Percentiles rank a stretch among this genome's conserved stretches.
Evolutionary conservation across 2,113 vertebrate genomes (phyloP).

Genomic region (Cyanoramphus novaezelandiae): DNA sequence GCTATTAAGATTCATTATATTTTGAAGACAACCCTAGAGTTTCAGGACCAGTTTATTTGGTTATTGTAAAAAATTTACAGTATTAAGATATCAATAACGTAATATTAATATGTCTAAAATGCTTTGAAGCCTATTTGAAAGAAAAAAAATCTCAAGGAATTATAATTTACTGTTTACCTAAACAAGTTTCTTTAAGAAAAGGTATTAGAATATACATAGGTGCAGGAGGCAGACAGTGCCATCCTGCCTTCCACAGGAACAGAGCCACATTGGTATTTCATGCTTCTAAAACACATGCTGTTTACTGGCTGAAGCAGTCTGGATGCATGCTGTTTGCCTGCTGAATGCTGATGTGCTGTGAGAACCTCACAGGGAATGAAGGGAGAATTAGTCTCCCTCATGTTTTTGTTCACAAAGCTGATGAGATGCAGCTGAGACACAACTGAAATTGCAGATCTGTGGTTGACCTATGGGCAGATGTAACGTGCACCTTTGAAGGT

Average conservation of each 20-base stretch:
- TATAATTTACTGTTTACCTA: not conserved
- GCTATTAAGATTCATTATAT: not conserved
- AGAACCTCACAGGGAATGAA: not conserved
- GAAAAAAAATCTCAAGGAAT: not conserved
- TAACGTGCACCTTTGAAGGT: not conserved
- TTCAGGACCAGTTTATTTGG: not conserved
- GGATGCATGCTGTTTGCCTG: not conserved
- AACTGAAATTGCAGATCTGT: not conserved
- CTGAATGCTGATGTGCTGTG: not conserved
- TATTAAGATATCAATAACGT: not conserved
- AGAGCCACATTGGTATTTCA: not conserved
- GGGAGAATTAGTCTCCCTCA: not conserved
- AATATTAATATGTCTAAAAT: not conserved
- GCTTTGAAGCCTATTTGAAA: not conserved
- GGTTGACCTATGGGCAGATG: not conserved
- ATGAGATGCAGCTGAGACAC: not conserved
- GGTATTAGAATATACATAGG: not conserved
- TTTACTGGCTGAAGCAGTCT: not conserved
- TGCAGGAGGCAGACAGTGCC: not conserved
- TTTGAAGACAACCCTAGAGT: not conserved
- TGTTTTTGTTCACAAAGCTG: not conserved
- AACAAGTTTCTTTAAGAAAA: not conserved
- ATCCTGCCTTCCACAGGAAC: not conserved
- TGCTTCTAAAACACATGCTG: not conserved
- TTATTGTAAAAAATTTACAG: not conserved